These are phyloP conservation scores for Ptychobarbus kaznakovi DNA, from an alignment of 2,797 vertebrate species.

Conservation along the genomic window DNA sequence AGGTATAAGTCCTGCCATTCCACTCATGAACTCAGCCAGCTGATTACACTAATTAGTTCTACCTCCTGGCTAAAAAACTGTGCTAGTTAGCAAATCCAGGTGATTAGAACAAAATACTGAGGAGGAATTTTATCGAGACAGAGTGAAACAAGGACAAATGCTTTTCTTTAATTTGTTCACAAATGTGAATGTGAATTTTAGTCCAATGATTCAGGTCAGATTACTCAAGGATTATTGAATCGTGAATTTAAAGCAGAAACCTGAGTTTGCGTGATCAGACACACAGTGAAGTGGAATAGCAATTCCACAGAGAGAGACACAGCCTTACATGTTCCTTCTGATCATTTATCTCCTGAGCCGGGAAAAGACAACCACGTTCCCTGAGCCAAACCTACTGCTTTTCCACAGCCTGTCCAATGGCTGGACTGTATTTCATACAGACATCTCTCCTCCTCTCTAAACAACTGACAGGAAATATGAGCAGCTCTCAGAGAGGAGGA, in stretches of 20 bases:
- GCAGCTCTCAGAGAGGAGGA: slow-evolving; percentile 11
- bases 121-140: too few species aligned
- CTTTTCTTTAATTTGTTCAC: too few species aligned
- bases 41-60: too few species aligned
- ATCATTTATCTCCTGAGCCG: slow-evolving; percentile 27
- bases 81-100: too few species aligned
- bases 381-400: slow-evolving; percentile 29
- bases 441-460: slow-evolving; percentile 24
- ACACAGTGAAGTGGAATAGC: slow-evolving; percentile 23
- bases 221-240: slow-evolving; percentile 32
- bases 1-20: too few species aligned
- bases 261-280: slow-evolving; percentile 27
- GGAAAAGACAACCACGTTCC: not conserved
- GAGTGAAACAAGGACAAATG: too few species aligned
- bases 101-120: too few species aligned
- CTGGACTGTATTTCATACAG: slow-evolving; percentile 17
- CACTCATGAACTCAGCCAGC: too few species aligned
- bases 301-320: slow-evolving; percentile 14
- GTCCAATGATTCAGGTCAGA: slow-evolving; percentile 28
- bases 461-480: slow-evolving; percentile 32
- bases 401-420: slow-evolving; percentile 23
- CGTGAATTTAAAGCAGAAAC: slow-evolving; percentile 26
- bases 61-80: too few species aligned
- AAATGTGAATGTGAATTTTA: not conserved
- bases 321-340: slow-evolving; percentile 37